Conservation (phyloP, 2,888 invertebrate genomes). For the Epistrophella euchroma region DNA sequence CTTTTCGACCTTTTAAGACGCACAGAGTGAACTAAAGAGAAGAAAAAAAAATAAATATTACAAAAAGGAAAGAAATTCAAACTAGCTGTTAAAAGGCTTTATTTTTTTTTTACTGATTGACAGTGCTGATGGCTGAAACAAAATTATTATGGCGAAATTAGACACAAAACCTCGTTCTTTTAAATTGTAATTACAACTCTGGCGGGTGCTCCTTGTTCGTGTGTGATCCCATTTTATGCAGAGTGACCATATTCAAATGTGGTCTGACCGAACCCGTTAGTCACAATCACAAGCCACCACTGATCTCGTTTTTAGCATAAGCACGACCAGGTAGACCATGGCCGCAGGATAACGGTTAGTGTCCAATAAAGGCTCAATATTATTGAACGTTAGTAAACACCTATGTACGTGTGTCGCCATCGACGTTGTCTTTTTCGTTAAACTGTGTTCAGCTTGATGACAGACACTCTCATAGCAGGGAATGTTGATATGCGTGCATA, state of each 20-base stretch:
- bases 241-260: conserved; percentile 55
- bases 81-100: conserved; percentile 69
- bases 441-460: not conserved
- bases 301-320: conserved; percentile 50
- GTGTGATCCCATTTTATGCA: conserved; percentile 31
- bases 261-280: conserved; percentile 38
- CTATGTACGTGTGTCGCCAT: not conserved
- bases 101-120: conserved; percentile 69
- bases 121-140: conserved; percentile 66
- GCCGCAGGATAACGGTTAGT: conserved; percentile 30
- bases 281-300: conserved; percentile 38
- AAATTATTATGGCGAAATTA: conserved; percentile 68
- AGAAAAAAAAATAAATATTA: conserved; percentile 14
- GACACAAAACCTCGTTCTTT: conserved; percentile 54
- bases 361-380: conserved; percentile 48
- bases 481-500: conserved; percentile 17
- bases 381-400: conserved; percentile 37
- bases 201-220: conserved; percentile 22
- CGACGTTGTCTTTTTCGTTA: not conserved
- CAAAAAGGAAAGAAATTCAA: conserved; percentile 59
- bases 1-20: conserved; percentile 4
- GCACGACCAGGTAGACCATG: conserved; percentile 12
- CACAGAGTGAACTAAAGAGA: conserved; percentile 16
- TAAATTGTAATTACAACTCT: conserved; percentile 64
- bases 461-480: not conserved